phyloP scores from a whole-genome alignment of 30 jellyfish, hydroid and myxozoan species.

The Phacellophora camtschatica region DNA sequence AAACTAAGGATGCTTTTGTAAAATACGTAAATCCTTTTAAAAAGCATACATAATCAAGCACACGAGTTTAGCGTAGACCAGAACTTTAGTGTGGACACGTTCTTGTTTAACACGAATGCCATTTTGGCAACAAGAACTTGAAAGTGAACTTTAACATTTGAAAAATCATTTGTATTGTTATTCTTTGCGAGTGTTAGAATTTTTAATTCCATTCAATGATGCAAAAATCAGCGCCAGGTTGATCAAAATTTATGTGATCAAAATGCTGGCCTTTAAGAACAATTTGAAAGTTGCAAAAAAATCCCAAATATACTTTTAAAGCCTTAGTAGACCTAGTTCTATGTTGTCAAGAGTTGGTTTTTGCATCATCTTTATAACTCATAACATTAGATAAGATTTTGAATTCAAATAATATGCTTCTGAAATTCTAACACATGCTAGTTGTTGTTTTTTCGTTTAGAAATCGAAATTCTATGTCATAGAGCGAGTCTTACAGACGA shows the following conservation, averaged over 20 bases:
- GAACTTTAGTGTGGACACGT: not conserved
- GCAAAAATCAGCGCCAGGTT: constrained; percentile 44
- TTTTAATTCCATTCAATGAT: constrained; percentile 33
- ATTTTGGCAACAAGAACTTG: not conserved
- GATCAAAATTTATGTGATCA: not conserved
- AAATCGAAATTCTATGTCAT: not conserved
- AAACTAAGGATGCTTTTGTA: constrained; percentile 25
- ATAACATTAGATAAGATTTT: not conserved
- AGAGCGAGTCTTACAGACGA: too few relatives aligned
- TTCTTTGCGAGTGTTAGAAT: constrained; percentile 30
- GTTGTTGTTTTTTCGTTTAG: not conserved
- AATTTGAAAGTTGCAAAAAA: too few relatives aligned
- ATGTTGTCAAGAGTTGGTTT: not conserved
- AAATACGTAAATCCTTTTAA: constrained; percentile 1
- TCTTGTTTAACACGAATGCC: constrained; percentile 8
- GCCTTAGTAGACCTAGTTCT: too few relatives aligned
- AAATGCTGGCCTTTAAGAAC: too few relatives aligned
- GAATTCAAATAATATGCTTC: not conserved
- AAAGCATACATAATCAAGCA: not conserved
- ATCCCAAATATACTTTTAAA: too few relatives aligned
- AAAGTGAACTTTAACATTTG: not conserved
- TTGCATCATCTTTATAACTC: not conserved
- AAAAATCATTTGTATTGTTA: not conserved
- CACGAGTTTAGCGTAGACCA: not conserved
- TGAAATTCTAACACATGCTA: constrained; percentile 21